A percentile compares a stretch with the other conserved stretches of the same genome.
Evolutionary conservation across 2,113 vertebrate genomes (phyloP).

Genomic region (Aix galericulata): DNA sequence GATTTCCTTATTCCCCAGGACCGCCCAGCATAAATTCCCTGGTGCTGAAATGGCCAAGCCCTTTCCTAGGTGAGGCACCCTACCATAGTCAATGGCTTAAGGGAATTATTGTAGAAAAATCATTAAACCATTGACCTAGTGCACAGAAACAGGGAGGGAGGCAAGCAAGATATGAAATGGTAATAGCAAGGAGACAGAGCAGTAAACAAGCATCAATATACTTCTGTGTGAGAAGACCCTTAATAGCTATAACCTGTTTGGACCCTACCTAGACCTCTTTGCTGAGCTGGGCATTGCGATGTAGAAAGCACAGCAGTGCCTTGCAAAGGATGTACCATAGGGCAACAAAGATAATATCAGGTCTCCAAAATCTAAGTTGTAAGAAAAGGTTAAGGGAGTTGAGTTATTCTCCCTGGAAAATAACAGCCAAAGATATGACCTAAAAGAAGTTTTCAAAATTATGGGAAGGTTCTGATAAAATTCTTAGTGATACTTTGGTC

Average conservation of each 20-base stretch:
- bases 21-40: background rate
- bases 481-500: background rate
- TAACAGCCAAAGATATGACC: background rate
- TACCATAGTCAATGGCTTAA: background rate
- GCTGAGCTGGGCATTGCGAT: background rate
- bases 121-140: background rate
- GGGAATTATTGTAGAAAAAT: slow-evolving; percentile 30
- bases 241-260: background rate
- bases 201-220: background rate
- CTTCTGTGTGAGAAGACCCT: background rate
- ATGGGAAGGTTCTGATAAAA: background rate
- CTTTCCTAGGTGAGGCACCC: background rate
- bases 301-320: background rate
- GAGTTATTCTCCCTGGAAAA: slow-evolving; percentile 32
- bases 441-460: slow-evolving; percentile 28
- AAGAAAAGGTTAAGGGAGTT: background rate
- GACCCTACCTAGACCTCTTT: background rate
- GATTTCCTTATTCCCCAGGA: background rate
- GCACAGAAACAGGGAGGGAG: background rate
- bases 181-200: slow-evolving; percentile 19
- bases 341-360: background rate
- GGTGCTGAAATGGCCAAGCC: background rate
- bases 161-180: background rate
- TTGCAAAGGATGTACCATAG: background rate
- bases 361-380: slow-evolving; percentile 15